Evolutionary conservation across 1,140 invertebrate species (phyloP).

Genomic region (Leptopilina boulardi): DNA sequence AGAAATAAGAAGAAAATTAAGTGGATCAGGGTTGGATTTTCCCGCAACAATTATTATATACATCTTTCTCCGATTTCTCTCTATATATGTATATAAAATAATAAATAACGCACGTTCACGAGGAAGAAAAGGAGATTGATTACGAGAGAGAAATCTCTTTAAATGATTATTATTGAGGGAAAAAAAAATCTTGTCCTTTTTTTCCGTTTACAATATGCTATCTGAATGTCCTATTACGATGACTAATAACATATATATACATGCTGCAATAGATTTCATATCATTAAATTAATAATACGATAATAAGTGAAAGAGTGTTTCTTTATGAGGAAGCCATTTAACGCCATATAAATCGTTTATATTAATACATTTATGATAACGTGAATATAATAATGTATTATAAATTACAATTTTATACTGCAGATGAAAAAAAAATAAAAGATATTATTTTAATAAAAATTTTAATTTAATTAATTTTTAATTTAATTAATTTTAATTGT

Average conservation of each 20-base stretch:
- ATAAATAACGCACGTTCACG: not conserved
- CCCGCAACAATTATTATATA: not conserved
- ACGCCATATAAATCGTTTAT: not conserved
- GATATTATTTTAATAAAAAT: too few relatives aligned
- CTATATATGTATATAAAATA: too few relatives aligned
- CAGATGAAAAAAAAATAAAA: too few relatives aligned
- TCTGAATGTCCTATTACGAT: not conserved
- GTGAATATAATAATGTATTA: too few relatives aligned
- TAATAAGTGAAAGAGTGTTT: not conserved
- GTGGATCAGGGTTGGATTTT: constrained; percentile 1
- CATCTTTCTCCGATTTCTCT: constrained; percentile 24
- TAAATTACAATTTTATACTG: too few relatives aligned
- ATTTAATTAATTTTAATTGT: too few relatives aligned
- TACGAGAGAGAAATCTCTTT: constrained; percentile 1
- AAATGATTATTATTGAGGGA: not conserved
- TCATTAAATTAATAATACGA: not conserved
- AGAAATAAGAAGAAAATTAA: too few relatives aligned
- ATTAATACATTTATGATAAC: too few relatives aligned
- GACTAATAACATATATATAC: too few relatives aligned
- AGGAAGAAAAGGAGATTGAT: not conserved
- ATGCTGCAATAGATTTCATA: too few relatives aligned
- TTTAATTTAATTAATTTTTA: too few relatives aligned
- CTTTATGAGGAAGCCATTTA: not conserved
- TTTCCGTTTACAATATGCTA: not conserved
- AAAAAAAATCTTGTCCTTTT: not conserved